Evolutionary conservation across 2,797 vertebrate genomes (phyloP), one percentile per base, ranked within the genome.

Genomic region (Neoniphon sammara): DNA sequence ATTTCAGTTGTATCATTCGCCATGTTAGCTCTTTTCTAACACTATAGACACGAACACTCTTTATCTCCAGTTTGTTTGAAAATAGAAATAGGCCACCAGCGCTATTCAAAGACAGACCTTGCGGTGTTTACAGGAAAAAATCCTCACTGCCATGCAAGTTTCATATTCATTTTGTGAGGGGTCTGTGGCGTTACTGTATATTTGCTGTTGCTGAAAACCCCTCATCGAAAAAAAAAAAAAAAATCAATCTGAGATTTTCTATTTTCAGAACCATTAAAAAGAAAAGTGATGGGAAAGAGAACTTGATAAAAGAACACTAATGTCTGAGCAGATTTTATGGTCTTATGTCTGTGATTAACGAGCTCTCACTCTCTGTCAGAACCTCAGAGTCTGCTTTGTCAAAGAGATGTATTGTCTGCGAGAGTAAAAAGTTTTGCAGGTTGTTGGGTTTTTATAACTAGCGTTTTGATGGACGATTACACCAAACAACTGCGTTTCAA

Each of bases 391-490:
- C 75, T 70, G 72, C 74, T 80, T 75, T 77, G 52, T 90, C 70
- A 62, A 71, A 71, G 53, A 88, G 85, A 90, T 85, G 66, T 87
- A 86, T 78, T 70, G 78, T 68, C 71, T 53, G 30, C 17, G 61
- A 81, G 54, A 76, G 46, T 34, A 63, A 72, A 85, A 82, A 65
- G 66, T 86, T 88, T 72, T 75, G 70, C 70, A 73, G 84, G 73
- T 77, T 82, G 66, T 81, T 84, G 63, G 53, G 18, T 56, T 83
- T 89, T 87, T 82, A 78, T 66, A 64, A 70, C 57, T 34, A 56
- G 57, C 46, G 25, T 81, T 79, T 86, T 87, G 81, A 88, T 83
- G 81, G 84, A 83, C 66, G 81, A 84, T 90, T 83, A 87, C 39
- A 78, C 47, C 58, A 72, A 79, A 77, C 36, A 31, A 68, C 65